These are phyloP conservation scores for Antrozous pallidus DNA, from an alignment of 2,797 vertebrate species.

Conservation along the genomic window DNA sequence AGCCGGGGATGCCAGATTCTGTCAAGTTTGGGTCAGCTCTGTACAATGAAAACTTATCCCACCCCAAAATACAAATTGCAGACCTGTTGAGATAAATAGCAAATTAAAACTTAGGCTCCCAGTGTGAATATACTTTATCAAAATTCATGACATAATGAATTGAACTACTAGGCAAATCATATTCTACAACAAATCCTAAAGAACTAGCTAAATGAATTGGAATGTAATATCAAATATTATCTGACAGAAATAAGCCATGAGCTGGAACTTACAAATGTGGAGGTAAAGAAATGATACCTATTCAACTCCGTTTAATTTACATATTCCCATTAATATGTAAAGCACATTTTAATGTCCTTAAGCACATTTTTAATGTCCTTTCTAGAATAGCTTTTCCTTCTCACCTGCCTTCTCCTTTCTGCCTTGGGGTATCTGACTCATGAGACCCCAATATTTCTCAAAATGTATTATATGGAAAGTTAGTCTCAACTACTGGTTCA, in stretches of 20 bases:
- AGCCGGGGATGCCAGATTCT: background rate
- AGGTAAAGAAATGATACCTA: background rate
- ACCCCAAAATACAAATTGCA: background rate
- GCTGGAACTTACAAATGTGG: slow-evolving; percentile 12
- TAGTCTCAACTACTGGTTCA: background rate
- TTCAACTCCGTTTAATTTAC: slow-evolving; percentile 6
- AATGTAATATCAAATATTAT: slow-evolving; percentile 10
- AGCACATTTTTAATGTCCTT: too few relatives aligned
- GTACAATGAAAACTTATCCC: background rate
- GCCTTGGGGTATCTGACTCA: background rate
- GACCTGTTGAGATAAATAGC: background rate
- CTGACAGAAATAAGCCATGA: slow-evolving; percentile 5
- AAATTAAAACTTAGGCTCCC: background rate
- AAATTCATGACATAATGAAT: slow-evolving; percentile 9
- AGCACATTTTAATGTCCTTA: too few relatives aligned
- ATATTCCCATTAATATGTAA: background rate
- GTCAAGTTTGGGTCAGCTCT: slow-evolving; percentile 10
- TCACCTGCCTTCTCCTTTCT: background rate
- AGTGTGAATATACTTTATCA: slow-evolving; percentile 20
- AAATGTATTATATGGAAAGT: background rate
- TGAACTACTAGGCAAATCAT: background rate
- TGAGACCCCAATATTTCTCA: background rate
- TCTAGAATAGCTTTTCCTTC: slow-evolving; percentile 31
- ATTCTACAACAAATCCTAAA: background rate
- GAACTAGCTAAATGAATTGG: background rate